phyloP scores from a whole-genome alignment of 2,113 vertebrate species.

The Corvus hawaiiensis region DNA sequence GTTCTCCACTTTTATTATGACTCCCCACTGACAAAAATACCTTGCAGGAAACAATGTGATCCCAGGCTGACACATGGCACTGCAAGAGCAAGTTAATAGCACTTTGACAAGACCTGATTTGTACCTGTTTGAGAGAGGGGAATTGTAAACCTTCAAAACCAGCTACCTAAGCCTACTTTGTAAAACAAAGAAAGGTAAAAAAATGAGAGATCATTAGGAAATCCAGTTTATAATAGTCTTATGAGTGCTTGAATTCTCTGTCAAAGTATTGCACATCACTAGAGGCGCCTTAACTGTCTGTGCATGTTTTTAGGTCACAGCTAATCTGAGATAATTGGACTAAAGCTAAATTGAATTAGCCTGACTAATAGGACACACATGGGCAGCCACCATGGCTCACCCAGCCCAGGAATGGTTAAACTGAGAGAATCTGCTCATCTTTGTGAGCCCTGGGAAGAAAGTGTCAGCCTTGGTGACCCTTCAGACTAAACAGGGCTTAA shows the following conservation, averaged over 20 bases:
- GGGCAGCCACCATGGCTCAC: not conserved
- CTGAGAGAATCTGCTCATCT: not conserved
- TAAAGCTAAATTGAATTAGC: slow-evolving; percentile 20
- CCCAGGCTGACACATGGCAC: not conserved
- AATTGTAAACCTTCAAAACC: not conserved
- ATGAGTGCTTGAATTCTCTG: not conserved
- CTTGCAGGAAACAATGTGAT: not conserved
- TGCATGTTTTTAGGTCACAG: not conserved
- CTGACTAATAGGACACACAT: not conserved
- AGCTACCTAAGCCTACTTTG: not conserved
- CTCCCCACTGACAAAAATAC: not conserved
- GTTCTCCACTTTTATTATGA: not conserved
- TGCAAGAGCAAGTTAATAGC: not conserved
- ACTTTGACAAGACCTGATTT: not conserved
- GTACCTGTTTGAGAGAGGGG: not conserved
- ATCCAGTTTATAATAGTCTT: not conserved
- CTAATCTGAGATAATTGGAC: slow-evolving; percentile 9
- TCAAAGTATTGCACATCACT: not conserved
- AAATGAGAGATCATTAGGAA: not conserved
- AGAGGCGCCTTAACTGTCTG: not conserved
- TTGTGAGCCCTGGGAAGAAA: not conserved
- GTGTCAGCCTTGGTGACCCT: not conserved
- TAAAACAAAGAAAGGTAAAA: not conserved
- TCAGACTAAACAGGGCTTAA: not conserved
- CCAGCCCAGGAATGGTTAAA: not conserved